Conservation (phyloP, 2,888 invertebrate species). For the Trypoxylon attenuatum region DNA sequence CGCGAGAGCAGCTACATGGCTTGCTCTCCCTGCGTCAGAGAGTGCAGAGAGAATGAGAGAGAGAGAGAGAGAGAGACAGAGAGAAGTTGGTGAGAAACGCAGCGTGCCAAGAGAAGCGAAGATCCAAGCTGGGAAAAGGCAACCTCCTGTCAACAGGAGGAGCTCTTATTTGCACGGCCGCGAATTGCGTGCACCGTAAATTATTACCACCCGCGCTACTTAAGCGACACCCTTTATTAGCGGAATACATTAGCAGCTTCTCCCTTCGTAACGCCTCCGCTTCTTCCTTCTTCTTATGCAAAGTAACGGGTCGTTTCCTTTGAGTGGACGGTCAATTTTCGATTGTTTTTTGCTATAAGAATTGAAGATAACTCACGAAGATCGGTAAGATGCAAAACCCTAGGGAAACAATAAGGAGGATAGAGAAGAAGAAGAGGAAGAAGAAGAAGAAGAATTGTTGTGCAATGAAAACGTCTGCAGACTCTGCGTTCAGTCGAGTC, state of each 20-base stretch:
- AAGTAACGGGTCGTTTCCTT: no score
- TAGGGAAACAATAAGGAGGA: no score
- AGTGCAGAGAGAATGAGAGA: conserved; percentile 11
- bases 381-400: no score
- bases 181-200: conserved; percentile 26
- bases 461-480: conserved; percentile 16
- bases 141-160: conserved; percentile 35
- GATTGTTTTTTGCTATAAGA: no score
- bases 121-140: no score
- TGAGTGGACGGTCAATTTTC: no score
- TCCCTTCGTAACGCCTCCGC: no score
- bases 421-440: background rate
- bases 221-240: conserved; percentile 23
- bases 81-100: background rate
- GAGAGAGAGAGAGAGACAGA: background rate
- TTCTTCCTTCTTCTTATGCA: no score
- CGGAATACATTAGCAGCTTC: conserved; percentile 26
- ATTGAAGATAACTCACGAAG: no score
- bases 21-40: conserved; percentile 17
- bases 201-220: conserved; percentile 28
- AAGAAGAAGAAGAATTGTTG: background rate
- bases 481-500: conserved; percentile 48
- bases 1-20: conserved; percentile 19
- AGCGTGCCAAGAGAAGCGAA: no score
- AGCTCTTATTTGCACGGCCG: conserved; percentile 27